Percentiles rank a stretch among this genome's conserved stretches.
These are phyloP conservation scores for Anastatus disparis DNA, from an alignment of 1,140 invertebrate species.

Conservation along the genomic window DNA sequence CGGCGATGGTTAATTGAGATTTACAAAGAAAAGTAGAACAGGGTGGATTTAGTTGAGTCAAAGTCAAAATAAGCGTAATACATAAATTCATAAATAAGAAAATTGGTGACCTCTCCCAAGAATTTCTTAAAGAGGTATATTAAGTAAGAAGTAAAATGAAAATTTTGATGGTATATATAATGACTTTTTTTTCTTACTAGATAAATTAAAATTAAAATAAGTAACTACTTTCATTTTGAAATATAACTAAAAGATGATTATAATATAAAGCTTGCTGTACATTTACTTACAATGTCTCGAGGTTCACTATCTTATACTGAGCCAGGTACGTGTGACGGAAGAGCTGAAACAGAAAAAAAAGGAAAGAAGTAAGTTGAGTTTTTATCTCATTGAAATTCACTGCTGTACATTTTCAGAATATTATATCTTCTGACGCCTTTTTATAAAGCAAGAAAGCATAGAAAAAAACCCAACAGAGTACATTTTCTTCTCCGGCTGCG, in stretches of 20 bases:
- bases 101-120: constrained; percentile 4
- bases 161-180: too few relatives aligned
- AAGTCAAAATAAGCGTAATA: neutral
- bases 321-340: constrained; percentile 71
- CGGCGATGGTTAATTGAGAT: constrained; percentile 38
- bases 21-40: constrained; percentile 24
- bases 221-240: constrained; percentile 45
- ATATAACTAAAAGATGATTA: constrained; percentile 62
- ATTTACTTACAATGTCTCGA: constrained; percentile 68
- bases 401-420: constrained; percentile 14
- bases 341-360: constrained; percentile 65
- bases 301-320: constrained; percentile 69
- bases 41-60: constrained; percentile 2
- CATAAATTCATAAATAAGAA: constrained; percentile 25
- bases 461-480: too few relatives aligned
- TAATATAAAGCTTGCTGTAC: constrained; percentile 47
- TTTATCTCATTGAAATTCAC: constrained; percentile 28
- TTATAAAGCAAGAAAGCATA: too few relatives aligned
- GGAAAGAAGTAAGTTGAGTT: too few relatives aligned
- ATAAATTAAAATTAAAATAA: too few relatives aligned
- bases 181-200: too few relatives aligned
- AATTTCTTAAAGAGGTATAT: too few relatives aligned
- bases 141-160: too few relatives aligned
- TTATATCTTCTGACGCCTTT: constrained; percentile 1
- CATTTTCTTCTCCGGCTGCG: too few relatives aligned